Evolutionary conservation across 2,888 invertebrate genomes (phyloP), one percentile per base, ranked within the genome.

Genomic region (Tiliacea citrago): DNA sequence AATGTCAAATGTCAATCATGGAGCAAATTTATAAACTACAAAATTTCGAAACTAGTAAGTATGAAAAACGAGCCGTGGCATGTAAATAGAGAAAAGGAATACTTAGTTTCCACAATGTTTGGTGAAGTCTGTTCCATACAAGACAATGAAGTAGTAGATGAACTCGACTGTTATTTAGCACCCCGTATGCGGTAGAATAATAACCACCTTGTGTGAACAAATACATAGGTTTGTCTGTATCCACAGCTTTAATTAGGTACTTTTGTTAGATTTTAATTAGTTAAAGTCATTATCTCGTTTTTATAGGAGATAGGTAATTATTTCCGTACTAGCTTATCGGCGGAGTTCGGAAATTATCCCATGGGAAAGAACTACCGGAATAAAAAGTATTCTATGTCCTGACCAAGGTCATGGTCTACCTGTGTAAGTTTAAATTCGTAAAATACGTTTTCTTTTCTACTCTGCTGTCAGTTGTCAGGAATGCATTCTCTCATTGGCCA

Each of bases 51-150:
- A 47, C n/a, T 55, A 21, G 18, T 58, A 18, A 13, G 8, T 29
- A 57, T 58, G 35, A 66, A 65, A 66, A 53, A 47, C 51, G 6
- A 29, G 24, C 5, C 9, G 5, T 39, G 0, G 12, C 29, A 24
- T 47, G 60, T 51, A 65, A 72, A 62, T 55, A 74, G 1, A 10
- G n/a, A 55, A 49, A 39, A 49, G 16, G 49, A 63, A 51, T 49
- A 39, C 39, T 39, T 39, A 45, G 42, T 49, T 74, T 75, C 18
- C 24, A 47, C 47, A 61, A n/a, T 75, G 61, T 67, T 75, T 42
- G 60, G 47, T 74, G 39, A 66, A 67, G 18, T 61, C 51, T 57
- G 53, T 61, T 76, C 45, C 16, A 45, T 16, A 49, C 35, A 24
- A 58, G 35, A 51, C 39, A n/a, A n/a, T n/a, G n/a, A n/a, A n/a